phyloP scores from a whole-genome alignment of 2,888 invertebrate genomes.

The Macrophya alboannulata region DNA sequence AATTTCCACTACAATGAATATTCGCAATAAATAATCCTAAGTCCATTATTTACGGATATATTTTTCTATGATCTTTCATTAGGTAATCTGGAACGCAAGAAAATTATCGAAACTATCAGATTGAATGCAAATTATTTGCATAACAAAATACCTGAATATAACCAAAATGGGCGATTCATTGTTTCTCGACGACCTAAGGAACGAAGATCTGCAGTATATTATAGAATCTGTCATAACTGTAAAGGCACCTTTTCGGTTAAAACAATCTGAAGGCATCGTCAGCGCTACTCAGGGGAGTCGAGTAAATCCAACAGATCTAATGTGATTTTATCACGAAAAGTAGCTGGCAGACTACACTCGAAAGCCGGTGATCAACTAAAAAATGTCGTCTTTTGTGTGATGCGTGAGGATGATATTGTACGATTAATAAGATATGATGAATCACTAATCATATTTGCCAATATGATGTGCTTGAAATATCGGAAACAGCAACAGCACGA shows the following conservation, averaged over 20 bases:
- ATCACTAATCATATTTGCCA: conserved; percentile 40
- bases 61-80: no score
- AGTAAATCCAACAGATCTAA: conserved; percentile 39
- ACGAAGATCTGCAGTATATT: no score
- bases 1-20: no score
- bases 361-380: conserved; percentile 42
- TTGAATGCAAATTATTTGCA: conserved; percentile 39
- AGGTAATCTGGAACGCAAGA: conserved; percentile 48
- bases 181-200: neutral
- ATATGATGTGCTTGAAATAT: conserved; percentile 36
- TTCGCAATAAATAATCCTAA: no score
- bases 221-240: no score
- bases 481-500: neutral
- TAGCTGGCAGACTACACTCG: conserved; percentile 40
- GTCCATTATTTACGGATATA: no score
- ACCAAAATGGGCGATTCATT: neutral
- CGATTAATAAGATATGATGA: conserved; percentile 46
- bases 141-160: conserved; percentile 33
- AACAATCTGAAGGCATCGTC: conserved; percentile 47
- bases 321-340: conserved; percentile 47
- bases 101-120: conserved; percentile 49
- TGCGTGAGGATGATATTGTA: conserved; percentile 45
- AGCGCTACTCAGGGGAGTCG: conserved; percentile 36
- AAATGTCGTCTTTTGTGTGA: conserved; percentile 41
- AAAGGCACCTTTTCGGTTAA: conserved; percentile 4